A percentile compares a stretch with the other conserved stretches of the same genome.
Conservation (phyloP, 2,797 vertebrate genomes). For the Clarias platycephalus region DNA sequence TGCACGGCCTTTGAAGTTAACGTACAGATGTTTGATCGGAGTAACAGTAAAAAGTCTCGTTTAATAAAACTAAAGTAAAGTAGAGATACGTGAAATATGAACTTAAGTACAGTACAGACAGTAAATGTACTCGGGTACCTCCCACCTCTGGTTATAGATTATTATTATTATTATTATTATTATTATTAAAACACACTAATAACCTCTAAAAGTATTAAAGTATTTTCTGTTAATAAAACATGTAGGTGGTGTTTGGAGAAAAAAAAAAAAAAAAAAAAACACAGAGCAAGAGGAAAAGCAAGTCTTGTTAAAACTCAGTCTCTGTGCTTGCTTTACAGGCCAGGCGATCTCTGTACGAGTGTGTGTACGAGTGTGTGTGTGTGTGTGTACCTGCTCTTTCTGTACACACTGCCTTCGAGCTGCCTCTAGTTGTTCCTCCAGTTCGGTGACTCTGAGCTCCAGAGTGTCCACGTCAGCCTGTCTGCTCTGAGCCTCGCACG, state of each 20-base stretch:
- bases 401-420: slow-evolving; percentile 61
- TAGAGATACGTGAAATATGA: no score
- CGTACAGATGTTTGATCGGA: no score
- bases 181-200: no score
- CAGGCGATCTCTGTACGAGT: background rate
- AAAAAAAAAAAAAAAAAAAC: background rate
- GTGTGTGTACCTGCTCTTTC: slow-evolving; percentile 65
- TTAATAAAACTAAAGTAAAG: no score
- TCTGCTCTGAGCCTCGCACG: slow-evolving; percentile 58
- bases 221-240: background rate
- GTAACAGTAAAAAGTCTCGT: no score
- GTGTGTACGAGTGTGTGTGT: slow-evolving; percentile 31
- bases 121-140: no score
- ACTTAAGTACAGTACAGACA: no score
- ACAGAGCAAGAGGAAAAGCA: background rate
- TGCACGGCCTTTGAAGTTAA: slow-evolving; percentile 63
- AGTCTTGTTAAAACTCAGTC: background rate
- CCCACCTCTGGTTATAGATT: no score
- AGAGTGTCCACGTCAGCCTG: slow-evolving; percentile 60
- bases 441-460: slow-evolving; percentile 62
- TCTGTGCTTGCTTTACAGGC: background rate
- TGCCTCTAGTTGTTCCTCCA: slow-evolving; percentile 65
- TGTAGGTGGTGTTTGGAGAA: background rate
- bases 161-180: no score
- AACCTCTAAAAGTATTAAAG: no score